Evolutionary conservation across 2,888 invertebrate genomes (phyloP).

Genomic region (Rhamphomyia laevipes): DNA sequence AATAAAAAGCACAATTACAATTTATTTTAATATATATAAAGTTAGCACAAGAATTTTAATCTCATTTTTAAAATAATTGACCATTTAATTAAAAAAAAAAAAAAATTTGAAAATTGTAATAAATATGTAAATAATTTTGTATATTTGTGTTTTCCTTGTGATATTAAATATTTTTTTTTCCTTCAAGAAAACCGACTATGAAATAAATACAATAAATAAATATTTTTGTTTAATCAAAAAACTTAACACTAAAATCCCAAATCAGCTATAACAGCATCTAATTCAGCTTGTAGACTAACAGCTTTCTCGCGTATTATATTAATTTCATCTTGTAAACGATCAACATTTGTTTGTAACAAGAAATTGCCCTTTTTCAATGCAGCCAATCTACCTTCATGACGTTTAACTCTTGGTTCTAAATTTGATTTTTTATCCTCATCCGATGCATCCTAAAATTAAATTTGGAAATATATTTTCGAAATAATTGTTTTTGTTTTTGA

Average conservation of each 20-base stretch:
- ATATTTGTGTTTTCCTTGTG: too few species aligned
- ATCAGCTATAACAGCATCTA: slow-evolving; percentile 77
- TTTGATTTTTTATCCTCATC: slow-evolving; percentile 55
- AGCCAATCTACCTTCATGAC: slow-evolving; percentile 65
- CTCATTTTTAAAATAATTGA: too few species aligned
- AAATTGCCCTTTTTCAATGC: slow-evolving; percentile 83
- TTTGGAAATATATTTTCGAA: neutral
- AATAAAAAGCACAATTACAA: too few species aligned
- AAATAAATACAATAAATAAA: neutral
- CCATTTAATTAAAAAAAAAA: too few species aligned
- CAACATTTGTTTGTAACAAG: slow-evolving; percentile 75
- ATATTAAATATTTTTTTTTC: too few species aligned
- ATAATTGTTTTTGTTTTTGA: neutral
- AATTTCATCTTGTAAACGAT: slow-evolving; percentile 74
- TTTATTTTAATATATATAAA: too few species aligned
- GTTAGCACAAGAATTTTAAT: too few species aligned
- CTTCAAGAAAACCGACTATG: neutral
- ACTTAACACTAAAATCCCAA: slow-evolving; percentile 48
- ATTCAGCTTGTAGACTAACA: slow-evolving; percentile 62
- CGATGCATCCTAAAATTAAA: slow-evolving; percentile 46
- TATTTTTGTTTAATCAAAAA: neutral
- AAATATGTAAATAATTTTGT: too few species aligned
- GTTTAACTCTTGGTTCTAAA: slow-evolving; percentile 51
- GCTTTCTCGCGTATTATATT: slow-evolving; percentile 73
- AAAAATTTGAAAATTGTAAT: too few species aligned